These are phyloP conservation scores for Gobio occitaniae DNA, from an alignment of 2,797 vertebrate genomes.

Conservation along the genomic window DNA sequence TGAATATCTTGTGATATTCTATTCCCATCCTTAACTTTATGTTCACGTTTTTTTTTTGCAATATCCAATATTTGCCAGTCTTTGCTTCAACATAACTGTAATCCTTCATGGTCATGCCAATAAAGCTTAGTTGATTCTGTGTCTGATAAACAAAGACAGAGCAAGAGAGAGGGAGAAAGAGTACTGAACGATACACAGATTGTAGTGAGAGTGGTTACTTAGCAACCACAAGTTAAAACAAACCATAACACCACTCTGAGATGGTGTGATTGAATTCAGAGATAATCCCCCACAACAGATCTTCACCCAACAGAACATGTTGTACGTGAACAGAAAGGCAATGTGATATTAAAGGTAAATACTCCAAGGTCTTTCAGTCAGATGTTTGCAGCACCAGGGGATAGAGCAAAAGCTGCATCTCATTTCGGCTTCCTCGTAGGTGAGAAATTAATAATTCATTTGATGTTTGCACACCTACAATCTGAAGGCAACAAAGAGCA, in stretches of 20 bases:
- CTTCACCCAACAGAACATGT: constrained; percentile 42
- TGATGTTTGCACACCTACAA: constrained; percentile 50
- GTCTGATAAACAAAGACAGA: constrained; percentile 11
- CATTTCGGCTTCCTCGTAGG: constrained; percentile 54
- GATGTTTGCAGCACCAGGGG: constrained; percentile 40
- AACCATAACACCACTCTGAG: constrained; percentile 49
- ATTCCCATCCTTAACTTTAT: not conserved
- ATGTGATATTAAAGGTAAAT: constrained; percentile 58
- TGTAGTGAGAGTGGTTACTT: constrained; percentile 55
- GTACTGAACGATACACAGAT: constrained; percentile 48
- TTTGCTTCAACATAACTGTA: not conserved
- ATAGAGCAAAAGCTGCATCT: constrained; percentile 54
- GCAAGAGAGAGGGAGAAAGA: constrained; percentile 10
- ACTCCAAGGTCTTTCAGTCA: constrained; percentile 57
- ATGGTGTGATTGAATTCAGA: constrained; percentile 42
- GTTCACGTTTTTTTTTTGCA: not conserved
- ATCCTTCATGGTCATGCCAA: constrained; percentile 1
- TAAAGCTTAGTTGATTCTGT: constrained; percentile 30
- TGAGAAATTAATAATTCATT: constrained; percentile 60
- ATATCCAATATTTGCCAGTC: not conserved
- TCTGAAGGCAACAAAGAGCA: constrained; percentile 14
- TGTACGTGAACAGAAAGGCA: constrained; percentile 44
- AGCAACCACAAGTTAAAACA: constrained; percentile 57
- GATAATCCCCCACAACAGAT: constrained; percentile 52
- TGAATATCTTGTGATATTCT: not conserved